Evolutionary conservation across 2,888 invertebrate genomes (phyloP).

Genomic region (Keiferia lycopersicella): DNA sequence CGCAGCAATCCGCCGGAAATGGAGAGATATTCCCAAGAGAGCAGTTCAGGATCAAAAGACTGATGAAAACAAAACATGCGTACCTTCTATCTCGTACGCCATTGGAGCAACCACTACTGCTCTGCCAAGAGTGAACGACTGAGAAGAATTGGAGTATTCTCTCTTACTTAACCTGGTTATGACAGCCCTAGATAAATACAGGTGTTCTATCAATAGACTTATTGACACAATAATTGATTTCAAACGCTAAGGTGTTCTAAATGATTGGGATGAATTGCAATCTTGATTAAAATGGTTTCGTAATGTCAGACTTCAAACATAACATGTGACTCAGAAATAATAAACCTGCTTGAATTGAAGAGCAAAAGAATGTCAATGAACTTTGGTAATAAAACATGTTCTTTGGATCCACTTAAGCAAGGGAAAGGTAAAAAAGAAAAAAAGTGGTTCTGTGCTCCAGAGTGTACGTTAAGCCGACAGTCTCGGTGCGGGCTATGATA

Average conservation of each 20-base stretch:
- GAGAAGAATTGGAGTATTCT: not conserved
- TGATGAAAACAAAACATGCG: not conserved
- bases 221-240: slow-evolving; percentile 16
- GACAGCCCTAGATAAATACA: slow-evolving; percentile 7
- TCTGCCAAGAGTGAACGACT: not conserved
- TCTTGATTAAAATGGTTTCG: slow-evolving; percentile 6
- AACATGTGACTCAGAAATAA: not conserved
- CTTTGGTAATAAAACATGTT: too few species aligned
- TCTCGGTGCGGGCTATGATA: too few species aligned
- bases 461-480: too few species aligned
- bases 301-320: not conserved
- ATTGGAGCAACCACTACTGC: not conserved
- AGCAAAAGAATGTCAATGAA: not conserved
- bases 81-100: not conserved
- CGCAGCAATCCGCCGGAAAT: not conserved
- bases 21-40: not conserved
- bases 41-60: not conserved
- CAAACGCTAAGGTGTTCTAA: slow-evolving; percentile 13
- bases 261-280: not conserved
- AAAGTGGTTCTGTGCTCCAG: too few species aligned
- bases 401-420: too few species aligned
- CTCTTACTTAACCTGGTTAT: not conserved
- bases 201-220: slow-evolving; percentile 18
- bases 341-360: not conserved
- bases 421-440: too few species aligned